Base-by-base conservation (phyloP, 2,113 vertebrate genomes). In the Euleptes europaea region DNA sequence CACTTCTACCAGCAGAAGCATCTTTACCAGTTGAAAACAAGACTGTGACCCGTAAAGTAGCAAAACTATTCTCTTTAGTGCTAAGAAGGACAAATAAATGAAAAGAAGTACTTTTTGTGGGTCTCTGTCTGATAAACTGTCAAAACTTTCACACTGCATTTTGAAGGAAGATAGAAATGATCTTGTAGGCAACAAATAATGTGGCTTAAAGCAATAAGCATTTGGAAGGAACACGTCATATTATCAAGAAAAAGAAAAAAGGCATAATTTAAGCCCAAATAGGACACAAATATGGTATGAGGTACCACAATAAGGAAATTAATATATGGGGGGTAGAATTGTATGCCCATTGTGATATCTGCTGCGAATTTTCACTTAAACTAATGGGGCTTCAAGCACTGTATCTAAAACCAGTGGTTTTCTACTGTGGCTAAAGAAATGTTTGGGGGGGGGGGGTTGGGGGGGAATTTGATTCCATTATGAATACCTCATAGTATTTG, bases 401-500 rank as follows among this genome's bases (percentile, higher is more conserved):
- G 72, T n/a, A 31, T 28, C 44, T 74, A 47, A 70, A 70, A 35
- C 69, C 17, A 38, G 35, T 70, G 69, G 35, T 40, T 73, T 72
- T 80, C 31, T n/a, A 26, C 3, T 49, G 19, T 7, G 38, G 17
- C 74, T 44, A 51, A 66, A 84, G 13, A n/a, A 77, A 77, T 47
- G 35, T 3, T 31, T 47, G 5, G 42, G 49, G 21, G 31, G 4
- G 12, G 17, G 13, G 13, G n/a, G n/a, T 33, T 10, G n/a, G n/a
- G 60, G 38, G 49, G 54, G 51, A 54, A 60, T n/a, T 49, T 28
- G 69, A 44, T 74, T 31, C 81, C 71, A 51, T 67, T 67, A 67
- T 69, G 73, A 60, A 51, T 26, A 77, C 38, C 74, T 35, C 73
- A 51, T 76, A 47, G 84, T 60, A 72, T 80, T 79, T 79, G 76